Evolutionary conservation across 2,888 invertebrate genomes (phyloP), one percentile per base, ranked within the genome.

Genomic region (Cheilosia impressa): DNA sequence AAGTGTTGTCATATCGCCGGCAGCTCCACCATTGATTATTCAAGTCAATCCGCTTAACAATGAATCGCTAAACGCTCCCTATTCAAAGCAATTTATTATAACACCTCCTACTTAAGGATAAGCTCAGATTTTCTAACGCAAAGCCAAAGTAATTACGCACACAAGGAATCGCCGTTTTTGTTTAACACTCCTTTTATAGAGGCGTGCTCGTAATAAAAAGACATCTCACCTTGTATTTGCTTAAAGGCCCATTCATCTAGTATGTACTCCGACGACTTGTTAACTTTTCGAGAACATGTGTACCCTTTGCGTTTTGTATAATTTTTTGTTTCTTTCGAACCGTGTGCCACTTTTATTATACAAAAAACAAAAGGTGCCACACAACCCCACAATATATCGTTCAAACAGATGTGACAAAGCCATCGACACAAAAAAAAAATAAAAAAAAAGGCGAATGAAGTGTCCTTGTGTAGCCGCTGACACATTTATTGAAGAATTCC

Each of bases 61-160:
- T 57, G 24, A 24, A 62, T 41, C 34, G 71, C 62, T 66, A 68
- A 83, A 47, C 78, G 69, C 73, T 84, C 73, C 75, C 72, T 66
- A 63, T 85, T 62, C 27, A 76, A 53, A 43, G 27, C 31, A 45
- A 71, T 66, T 57, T 68, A 76, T 57, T 72, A 76, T 72, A 81
- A 85, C 85, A 85, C 81, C 77, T 79, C 79, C 58, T 72, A 65
- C 22, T 47, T 27, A 24, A 7, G 71, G 85, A 85, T 85, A 62
- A 85, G 77, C 81, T 76, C 19, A 62, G 76, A 76, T 81, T 85
- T 85, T 50, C 31, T 10, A 66, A 53, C 65, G 38, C 60, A 53
- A 76, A 85, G 81, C 76, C 45, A 81, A 77, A 85, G 81, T 85
- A 85, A 85, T 85, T 81, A 85, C 66, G 71, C 43, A 80, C 71